Conservation (phyloP, 2,113 vertebrate species). For the Guaruba guarouba region DNA sequence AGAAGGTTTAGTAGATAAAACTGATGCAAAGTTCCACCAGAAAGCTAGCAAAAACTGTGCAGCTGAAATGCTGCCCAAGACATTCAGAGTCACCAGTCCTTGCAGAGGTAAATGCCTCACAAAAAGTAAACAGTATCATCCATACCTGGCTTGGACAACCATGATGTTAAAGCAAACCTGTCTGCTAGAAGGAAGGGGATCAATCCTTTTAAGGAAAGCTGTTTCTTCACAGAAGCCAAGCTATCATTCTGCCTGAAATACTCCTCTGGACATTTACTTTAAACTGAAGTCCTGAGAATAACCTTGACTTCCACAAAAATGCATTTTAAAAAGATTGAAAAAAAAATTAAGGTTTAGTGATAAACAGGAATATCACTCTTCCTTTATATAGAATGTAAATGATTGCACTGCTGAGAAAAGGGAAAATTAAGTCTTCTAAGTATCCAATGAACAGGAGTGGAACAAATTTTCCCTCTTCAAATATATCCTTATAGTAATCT, state of each 20-base stretch:
- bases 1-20: background rate
- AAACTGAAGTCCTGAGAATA: background rate
- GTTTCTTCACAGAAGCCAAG: background rate
- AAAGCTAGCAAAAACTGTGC: background rate
- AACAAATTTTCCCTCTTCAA: slow-evolving; percentile 63
- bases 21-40: background rate
- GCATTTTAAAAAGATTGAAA: background rate
- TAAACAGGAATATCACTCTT: slow-evolving; percentile 47
- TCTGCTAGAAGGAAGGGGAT: background rate
- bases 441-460: slow-evolving; percentile 50
- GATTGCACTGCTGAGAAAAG: slow-evolving; percentile 52
- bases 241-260: background rate
- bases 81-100: background rate
- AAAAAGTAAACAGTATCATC: background rate
- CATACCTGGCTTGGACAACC: background rate
- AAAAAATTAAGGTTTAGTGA: background rate
- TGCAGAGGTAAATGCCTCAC: background rate
- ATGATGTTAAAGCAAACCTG: accelerated
- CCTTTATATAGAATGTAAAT: slow-evolving; percentile 61
- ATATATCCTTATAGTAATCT: slow-evolving; percentile 61
- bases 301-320: background rate
- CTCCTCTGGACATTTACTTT: background rate
- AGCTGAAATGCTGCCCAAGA: background rate
- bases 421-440: slow-evolving; percentile 53
- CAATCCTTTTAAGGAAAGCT: background rate